Base-by-base conservation (phyloP, 2,113 vertebrate genomes). In the Progne subis region DNA sequence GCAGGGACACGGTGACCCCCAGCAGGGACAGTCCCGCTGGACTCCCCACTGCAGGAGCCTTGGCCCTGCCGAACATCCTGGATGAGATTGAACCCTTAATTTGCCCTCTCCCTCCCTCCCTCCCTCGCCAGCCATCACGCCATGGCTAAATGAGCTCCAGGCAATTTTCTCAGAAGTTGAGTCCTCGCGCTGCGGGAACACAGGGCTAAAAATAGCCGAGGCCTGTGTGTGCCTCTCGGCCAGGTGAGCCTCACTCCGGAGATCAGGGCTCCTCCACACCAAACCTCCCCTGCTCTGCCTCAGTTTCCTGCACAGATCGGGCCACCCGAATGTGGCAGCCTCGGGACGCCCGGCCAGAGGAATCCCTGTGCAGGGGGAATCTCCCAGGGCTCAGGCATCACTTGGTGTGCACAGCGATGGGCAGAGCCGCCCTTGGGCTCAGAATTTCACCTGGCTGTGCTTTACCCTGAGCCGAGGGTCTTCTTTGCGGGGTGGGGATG, bases 151-250 rank as follows among this genome's bases (percentile, higher is more conserved):
- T 5, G 79, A 93, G 91, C 94, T 94, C 65, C 86, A 88, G 91
- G 94, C 88, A 84, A 76, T 90, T 94, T 85, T 93, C 86, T 90
- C 85, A 50, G 82, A 76, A 95, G 91, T 41, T 44, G 91, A 83
- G 77, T 57, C 89, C 83, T 80, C 6, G 2, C 50, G 0, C 24
- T 65, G 93, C 10, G 55, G 82, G 80, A 95, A 88, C 80, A 86
- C n/a, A 14, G 39, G 11, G 24, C 89, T 95, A 88, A 95, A 92
- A 95, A 92, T 92, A 92, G 46, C 86, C 7, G 0, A 53, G 55
- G 63, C n/a, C 55, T 43, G 50, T 2, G 70, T 13, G 63, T 13
- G 12, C 14, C 7, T 50, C 57, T 65, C 3, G 0, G 14, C 76
- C 82, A 82, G 94, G 93, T 92, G 91, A 82, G n/a, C 44, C 71